These are phyloP conservation scores for Falco concolor DNA, from an alignment of 2,797 vertebrate species.

Conservation along the genomic window DNA sequence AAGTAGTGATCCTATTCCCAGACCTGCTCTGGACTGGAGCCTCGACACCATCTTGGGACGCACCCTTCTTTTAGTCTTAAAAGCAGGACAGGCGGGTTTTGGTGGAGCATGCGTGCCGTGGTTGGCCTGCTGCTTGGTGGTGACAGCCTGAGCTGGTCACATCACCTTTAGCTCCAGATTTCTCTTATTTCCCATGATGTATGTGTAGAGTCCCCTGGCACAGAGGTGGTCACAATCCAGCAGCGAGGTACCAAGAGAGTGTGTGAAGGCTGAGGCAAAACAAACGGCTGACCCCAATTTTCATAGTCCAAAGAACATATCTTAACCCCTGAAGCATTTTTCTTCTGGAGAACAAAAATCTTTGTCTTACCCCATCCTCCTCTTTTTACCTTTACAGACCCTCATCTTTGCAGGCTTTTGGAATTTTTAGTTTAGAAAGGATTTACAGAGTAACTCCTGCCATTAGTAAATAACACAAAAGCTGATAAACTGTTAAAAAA, in stretches of 20 bases:
- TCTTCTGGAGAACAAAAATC: neutral
- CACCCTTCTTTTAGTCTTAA: neutral
- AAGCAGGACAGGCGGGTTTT: neutral
- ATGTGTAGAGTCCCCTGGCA: neutral
- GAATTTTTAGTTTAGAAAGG: neutral
- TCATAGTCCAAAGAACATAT: neutral
- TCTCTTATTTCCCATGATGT: neutral
- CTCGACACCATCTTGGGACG: neutral
- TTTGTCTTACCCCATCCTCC: neutral
- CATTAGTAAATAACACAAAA: slow-evolving; percentile 34
- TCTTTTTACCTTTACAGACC: neutral
- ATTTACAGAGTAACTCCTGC: neutral
- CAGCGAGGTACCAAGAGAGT: neutral
- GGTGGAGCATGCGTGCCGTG: accelerated
- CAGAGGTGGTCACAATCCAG: neutral
- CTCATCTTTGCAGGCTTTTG: neutral
- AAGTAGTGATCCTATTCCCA: neutral
- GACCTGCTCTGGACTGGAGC: neutral
- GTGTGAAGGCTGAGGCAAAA: neutral
- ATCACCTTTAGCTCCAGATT: neutral
- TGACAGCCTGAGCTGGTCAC: neutral
- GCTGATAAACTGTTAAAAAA: slow-evolving; percentile 54
- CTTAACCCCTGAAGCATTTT: neutral
- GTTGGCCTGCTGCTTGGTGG: neutral
- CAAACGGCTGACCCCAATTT: neutral